phyloP scores from a whole-genome alignment of 2,797 vertebrate species.

The Rhincodon typus region DNA sequence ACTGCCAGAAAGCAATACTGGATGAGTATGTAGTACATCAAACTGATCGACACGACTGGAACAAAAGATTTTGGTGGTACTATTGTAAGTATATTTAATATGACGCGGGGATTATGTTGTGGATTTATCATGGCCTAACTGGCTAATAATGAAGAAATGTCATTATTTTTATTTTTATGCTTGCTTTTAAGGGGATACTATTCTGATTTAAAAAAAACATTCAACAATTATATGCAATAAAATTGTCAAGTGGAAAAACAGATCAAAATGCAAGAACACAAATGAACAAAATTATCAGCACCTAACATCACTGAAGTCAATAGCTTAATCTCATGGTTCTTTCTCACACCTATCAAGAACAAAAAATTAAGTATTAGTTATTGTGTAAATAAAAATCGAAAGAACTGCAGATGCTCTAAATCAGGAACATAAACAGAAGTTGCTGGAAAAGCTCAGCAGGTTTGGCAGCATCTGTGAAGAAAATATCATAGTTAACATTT shows the following conservation, averaged over 20 bases:
- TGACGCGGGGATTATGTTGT: background rate
- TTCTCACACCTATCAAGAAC: background rate
- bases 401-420: no score
- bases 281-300: background rate
- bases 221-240: background rate
- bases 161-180: background rate
- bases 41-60: background rate
- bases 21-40: background rate
- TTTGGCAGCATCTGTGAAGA: no score
- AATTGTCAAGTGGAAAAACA: background rate
- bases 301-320: background rate
- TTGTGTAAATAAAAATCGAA: no score
- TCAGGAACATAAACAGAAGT: no score
- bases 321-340: background rate
- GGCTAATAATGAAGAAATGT: background rate
- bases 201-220: background rate
- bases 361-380: background rate
- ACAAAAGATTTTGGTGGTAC: background rate
- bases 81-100: background rate
- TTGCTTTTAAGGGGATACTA: background rate
- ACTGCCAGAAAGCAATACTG: background rate
- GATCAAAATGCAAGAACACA: background rate
- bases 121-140: background rate
- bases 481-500: no score
- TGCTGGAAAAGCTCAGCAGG: no score